Evolutionary conservation across 35 echinoderm and acorn worm species (phyloP), one percentile per base, ranked within the genome.

Genomic region (Strongylocentrotus purpuratus): DNA sequence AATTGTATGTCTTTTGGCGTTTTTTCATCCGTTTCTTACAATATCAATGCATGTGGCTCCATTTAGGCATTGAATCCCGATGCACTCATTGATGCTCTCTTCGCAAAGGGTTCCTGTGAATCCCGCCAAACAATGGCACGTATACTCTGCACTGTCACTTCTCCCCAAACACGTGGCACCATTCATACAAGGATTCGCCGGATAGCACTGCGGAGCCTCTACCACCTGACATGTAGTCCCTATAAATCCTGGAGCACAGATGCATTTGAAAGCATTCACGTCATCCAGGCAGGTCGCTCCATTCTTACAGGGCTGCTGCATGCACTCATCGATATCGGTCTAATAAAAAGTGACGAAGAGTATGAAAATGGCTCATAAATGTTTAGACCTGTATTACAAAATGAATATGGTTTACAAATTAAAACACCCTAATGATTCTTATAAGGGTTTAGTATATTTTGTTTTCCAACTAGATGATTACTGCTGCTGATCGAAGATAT

Each of bases 161-260:
- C 87, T 88, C 13, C 87, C 87, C 1, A 22, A 2, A 22, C 87
- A 88, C 31, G 45, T 35, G 32, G 32, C 87, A 15, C 87, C 87
- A 28, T 88, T 88, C 33, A 33, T 1, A 22, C 87, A 88, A 18
- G 87, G 87, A 88, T 88, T 88, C 5, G 17, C 22, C 32, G 87
- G 87, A 31, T 88, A 88, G 45, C 87, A 88, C 87, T 88, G 87
- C 10, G 87, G 87, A 31, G 87, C 32, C 45, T 35, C 87, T 17
- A 46, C 32, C 14, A 88, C 87, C 45, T 88, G 87, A 46, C 87
- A 88, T 2, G 32, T 35, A 46, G 14, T 28, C 12, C 87, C 87
- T 14, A 46, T 88, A 31, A 35, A 88, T 11, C 87, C 32, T 35
- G 87, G 87, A 33, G 87, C 87, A 31, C 87, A 88, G 32, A 46